These are phyloP conservation scores for Lasioglossum calceatum DNA, from an alignment of 2,888 invertebrate species.

Conservation along the genomic window DNA sequence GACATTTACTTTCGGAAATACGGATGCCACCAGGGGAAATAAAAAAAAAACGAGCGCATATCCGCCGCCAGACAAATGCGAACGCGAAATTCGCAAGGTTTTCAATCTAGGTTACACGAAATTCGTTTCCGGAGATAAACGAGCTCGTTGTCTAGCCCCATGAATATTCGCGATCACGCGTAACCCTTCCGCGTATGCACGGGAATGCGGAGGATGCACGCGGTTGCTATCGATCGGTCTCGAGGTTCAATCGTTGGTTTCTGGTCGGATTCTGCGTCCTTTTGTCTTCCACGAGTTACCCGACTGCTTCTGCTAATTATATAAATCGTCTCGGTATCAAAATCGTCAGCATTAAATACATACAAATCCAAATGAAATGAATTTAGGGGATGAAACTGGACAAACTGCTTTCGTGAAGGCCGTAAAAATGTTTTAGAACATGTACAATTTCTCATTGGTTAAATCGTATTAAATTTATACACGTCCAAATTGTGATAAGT, in stretches of 20 bases:
- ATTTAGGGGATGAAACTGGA: neutral
- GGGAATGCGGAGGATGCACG: constrained; percentile 5
- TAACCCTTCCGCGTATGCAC: constrained; percentile 28
- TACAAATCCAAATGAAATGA: neutral
- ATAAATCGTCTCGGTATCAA: neutral
- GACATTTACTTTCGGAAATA: constrained; percentile 15
- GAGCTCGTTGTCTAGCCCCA: constrained; percentile 35
- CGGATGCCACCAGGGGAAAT: neutral
- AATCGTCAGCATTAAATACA: neutral
- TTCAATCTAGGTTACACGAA: constrained; percentile 57
- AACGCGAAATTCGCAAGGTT: constrained; percentile 20
- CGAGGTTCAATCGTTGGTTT: constrained; percentile 26
- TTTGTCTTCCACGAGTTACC: neutral
- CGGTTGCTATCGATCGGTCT: constrained; percentile 31
- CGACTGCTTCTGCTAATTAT: neutral
- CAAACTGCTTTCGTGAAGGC: too few species aligned
- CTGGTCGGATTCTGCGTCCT: neutral
- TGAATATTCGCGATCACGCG: constrained; percentile 60
- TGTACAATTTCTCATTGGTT: neutral
- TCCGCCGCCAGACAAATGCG: constrained; percentile 34
- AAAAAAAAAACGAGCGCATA: neutral
- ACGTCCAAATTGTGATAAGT: neutral
- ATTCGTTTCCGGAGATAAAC: constrained; percentile 58
- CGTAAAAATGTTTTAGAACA: too few species aligned
- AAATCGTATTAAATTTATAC: neutral